Base-by-base conservation (phyloP, 2,888 invertebrate genomes). In the Polydrusus tereticollis region DNA sequence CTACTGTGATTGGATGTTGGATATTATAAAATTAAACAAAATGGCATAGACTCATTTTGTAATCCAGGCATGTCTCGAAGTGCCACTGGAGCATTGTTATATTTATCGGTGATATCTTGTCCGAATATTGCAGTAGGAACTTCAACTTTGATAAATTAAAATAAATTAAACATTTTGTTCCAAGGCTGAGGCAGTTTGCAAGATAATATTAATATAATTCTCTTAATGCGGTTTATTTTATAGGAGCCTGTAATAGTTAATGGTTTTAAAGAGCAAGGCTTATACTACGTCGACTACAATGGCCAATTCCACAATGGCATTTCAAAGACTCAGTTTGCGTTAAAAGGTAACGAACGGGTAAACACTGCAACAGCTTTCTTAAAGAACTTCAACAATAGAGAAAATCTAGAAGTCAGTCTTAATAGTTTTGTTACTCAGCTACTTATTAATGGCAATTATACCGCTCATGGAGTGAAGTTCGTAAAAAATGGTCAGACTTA, bases 281-380 rank as follows among this genome's bases (percentile, higher is more conserved):
- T 60, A 26, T 26, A 36, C 29, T 8, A 29, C 6, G 16, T 66
- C 18, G 92, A 93, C 81, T 90, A 91, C 80, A 93, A 92, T 80
- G 89, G 89, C 0, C 86, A 86, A 57, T 82, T 85, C 12, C 88
- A 89, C 78, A 85, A 88, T 0, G 93, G 92, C 6, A 91, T 91
- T 74, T 88, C 90, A 23, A 88, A 87, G 65, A 82, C 90, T 3
- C 93, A 91, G 82, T 87, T 89, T 0, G 92, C 89, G 20, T 88
- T 87, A 1, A 85, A 86, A 41, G 86, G 88, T 62, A 92, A 93
- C 0, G 88, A 87, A 62, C 83, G 90, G 76, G 85, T 87, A 68
- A 89, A 89, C 79, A 85, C 91, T 33, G 89, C 89, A 73, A 89
- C 88, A 58, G 89, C 90, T 0, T 91, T 90, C 79, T 79, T 92